phyloP scores from a whole-genome alignment of 2,113 vertebrate genomes.

The Castor canadensis region DNA sequence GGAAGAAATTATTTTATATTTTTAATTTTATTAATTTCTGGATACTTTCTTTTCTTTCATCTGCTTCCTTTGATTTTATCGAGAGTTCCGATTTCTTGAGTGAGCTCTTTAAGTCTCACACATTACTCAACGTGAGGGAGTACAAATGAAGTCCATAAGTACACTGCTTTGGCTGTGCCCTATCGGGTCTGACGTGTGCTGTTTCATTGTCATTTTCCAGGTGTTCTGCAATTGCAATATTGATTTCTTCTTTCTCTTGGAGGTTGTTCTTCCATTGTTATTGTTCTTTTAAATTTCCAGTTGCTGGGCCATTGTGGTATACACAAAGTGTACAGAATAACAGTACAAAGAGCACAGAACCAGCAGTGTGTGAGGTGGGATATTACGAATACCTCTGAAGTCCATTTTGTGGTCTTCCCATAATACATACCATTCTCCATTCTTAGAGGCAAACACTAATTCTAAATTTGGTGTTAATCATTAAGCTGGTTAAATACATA shows the following conservation, averaged over 20 bases:
- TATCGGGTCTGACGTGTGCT: background rate
- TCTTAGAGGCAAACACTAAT: background rate
- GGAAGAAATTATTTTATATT: background rate
- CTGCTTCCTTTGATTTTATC: background rate
- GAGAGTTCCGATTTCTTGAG: background rate
- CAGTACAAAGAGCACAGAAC: background rate
- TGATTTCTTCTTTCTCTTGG: conserved; percentile 4
- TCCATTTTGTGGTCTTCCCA: background rate
- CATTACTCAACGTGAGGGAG: background rate
- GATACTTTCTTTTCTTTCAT: conserved; percentile 6
- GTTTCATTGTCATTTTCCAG: background rate
- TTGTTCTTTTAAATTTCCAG: background rate
- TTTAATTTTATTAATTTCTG: conserved; percentile 21
- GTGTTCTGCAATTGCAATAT: background rate
- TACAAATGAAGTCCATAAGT: background rate
- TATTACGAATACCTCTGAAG: background rate
- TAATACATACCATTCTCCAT: background rate
- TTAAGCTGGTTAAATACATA: background rate
- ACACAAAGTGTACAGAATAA: background rate
- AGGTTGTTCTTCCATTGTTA: background rate
- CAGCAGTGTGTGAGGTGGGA: background rate
- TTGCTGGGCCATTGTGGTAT: background rate
- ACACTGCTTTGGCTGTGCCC: background rate
- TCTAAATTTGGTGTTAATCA: background rate
- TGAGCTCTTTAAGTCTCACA: background rate